Base-by-base conservation (phyloP, 2,113 vertebrate species). In the Paramormyrops kingsleyae region DNA sequence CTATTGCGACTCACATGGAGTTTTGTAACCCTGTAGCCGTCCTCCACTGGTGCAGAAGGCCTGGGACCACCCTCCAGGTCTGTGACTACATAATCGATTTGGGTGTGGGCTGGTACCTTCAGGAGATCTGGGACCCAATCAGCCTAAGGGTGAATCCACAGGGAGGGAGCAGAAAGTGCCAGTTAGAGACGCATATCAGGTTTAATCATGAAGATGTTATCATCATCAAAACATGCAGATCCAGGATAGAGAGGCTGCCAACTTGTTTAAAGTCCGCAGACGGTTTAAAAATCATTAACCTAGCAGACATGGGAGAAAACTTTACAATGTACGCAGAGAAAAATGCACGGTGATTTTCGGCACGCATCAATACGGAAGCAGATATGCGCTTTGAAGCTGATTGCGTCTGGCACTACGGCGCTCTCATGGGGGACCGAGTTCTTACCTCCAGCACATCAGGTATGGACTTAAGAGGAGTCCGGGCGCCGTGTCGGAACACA, bases 401-500 rank as follows among this genome's bases (percentile, higher is more conserved):
- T 19, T 53, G 53, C n/a, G 10, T 27, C n/a, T 66, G n/a, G n/a
- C 8, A 66, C 9, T 4, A 10, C 1, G 59, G 59, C 59, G 59
- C n/a, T 4, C 59, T 27, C 10, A 5, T 47, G 24, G 24, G 83
- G 83, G 42, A 17, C 19, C 46, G 12, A n/a, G 35, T 19, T 87
- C 91, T 93, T 92, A 96, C 98, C 97, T 97, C 96, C 87, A 95
- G 91, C n/a, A 94, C 62, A 27, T 93, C 93, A 1, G 97, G 98
- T 56, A 98, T 96, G 0, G 95, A 95, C 91, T 96, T 97, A 7
- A 99, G 96, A 0, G 98, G 98, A 0, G 97, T 98, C 83, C 97
- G 96, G 0, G 98, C 98, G 0, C 98, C 98, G 15, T 98, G 98
- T 56, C 97, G 95, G 90, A 97, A 99, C 77, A 98, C 91, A 9